A percentile compares a stretch with the other conserved stretches of the same genome.
Conservation (phyloP, 2,113 vertebrate species). For the Heterocephalus glaber region DNA sequence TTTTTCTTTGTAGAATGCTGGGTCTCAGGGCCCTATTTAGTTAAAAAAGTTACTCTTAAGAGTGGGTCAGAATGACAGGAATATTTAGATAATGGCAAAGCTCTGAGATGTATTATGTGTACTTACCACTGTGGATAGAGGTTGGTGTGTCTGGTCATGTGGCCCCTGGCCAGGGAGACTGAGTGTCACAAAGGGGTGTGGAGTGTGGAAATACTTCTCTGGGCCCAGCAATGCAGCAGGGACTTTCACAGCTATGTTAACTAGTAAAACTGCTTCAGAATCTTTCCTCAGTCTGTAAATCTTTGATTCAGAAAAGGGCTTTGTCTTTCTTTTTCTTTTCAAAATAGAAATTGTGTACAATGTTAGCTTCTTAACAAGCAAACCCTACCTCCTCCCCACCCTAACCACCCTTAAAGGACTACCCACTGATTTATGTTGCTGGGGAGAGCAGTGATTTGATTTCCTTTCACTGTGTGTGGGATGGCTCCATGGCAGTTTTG, state of each 20-base stretch:
- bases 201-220: not conserved
- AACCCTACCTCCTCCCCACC: not conserved
- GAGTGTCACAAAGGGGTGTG: not conserved
- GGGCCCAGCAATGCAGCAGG: not conserved
- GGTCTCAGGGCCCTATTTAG: not conserved
- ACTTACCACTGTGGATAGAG: not conserved
- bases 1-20: not conserved
- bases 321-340: not conserved
- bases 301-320: not conserved
- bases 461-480: conserved; percentile 34
- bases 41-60: not conserved
- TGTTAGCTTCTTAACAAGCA: conserved; percentile 59
- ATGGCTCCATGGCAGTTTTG: conserved; percentile 10
- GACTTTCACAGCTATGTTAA: not conserved
- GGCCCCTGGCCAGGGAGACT: no score
- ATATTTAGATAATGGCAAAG: not conserved
- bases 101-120: not conserved
- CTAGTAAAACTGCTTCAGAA: not conserved
- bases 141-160: no score
- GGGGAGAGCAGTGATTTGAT: conserved; percentile 42
- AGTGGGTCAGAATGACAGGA: not conserved
- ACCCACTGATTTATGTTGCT: conserved; percentile 22
- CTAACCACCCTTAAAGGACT: not conserved
- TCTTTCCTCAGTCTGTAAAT: not conserved
- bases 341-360: conserved; percentile 3